Evolutionary conservation across 2,888 invertebrate genomes (phyloP).

Genomic region (Thyatira batis): DNA sequence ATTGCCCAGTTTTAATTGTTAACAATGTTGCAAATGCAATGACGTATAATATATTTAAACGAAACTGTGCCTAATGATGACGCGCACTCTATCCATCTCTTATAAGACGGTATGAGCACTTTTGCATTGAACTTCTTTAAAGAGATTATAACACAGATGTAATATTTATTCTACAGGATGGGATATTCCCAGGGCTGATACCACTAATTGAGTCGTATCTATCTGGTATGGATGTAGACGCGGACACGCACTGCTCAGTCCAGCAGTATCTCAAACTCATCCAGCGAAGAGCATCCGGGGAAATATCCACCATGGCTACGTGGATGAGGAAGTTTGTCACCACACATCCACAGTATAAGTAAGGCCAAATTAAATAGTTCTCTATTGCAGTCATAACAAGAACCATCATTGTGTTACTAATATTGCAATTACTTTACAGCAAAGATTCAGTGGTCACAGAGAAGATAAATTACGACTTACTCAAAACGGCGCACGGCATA

Average conservation of each 20-base stretch:
- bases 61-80: too few species aligned
- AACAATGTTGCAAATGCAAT: neutral
- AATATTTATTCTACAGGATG: conserved; percentile 78
- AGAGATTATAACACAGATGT: too few species aligned
- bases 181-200: conserved; percentile 96
- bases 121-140: too few species aligned
- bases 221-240: conserved; percentile 97
- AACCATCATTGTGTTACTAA: neutral
- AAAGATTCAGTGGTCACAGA: conserved; percentile 95
- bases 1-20: neutral
- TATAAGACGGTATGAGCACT: too few species aligned
- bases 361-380: conserved; percentile 41
- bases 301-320: conserved; percentile 95
- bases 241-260: conserved; percentile 98
- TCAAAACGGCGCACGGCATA: conserved; percentile 88
- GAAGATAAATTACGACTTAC: conserved; percentile 94
- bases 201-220: conserved; percentile 97
- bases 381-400: neutral
- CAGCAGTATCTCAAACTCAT: conserved; percentile 97
- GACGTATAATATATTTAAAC: too few species aligned
- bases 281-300: conserved; percentile 92
- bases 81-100: too few species aligned
- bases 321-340: conserved; percentile 97
- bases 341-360: conserved; percentile 95
- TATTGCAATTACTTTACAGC: conserved; percentile 64